Evolutionary conservation across 2,888 invertebrate genomes (phyloP), one percentile per base, ranked within the genome.

Genomic region (Drosophila koepferae): DNA sequence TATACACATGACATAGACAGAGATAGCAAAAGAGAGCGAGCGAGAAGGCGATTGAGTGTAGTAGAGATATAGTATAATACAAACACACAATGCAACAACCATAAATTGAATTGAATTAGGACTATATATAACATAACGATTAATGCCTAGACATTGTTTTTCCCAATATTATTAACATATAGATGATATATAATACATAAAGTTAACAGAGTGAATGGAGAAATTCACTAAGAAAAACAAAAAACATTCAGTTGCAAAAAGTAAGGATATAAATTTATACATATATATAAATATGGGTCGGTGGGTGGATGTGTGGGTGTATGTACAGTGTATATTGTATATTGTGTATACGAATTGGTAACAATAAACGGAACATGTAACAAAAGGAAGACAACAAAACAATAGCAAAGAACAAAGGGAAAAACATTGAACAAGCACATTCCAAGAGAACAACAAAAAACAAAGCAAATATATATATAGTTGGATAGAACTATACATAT

Each of bases 1-100:
- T 65, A 75, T 61, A 10, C 60, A 58, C 51, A 71, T 36, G 28
- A 49, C 36, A 51, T 31, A n/a, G 46, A 59, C 16, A 56, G 44
- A 46, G 43, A 46, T 31, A 40, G 14, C 63, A 1, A 53, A 14
- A 34, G 14, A 55, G 3, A 53, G 41, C 41, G 28, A 56, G 23
- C 18, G 41, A 31, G 18, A 28, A 40, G 23, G 12, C 46, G 3
- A 51, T 28, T 6, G 28, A 28, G 28, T 28, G 6, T 28, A 34
- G 10, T 36, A n/a, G 18, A 36, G 36, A 16, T 49, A 9, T 10
- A 7, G 9, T 34, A 43, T 38, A 38, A 60, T 64, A 72, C 54
- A 58, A 56, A 56, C 9, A 54, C 28, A 59, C 41, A 46, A 60
- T 40, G 63, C 54, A 23, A n/a, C 34, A 23, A n/a, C 34, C 41